Conservation (phyloP, 2,888 invertebrate genomes). For the Pharmacophagus antenor region DNA sequence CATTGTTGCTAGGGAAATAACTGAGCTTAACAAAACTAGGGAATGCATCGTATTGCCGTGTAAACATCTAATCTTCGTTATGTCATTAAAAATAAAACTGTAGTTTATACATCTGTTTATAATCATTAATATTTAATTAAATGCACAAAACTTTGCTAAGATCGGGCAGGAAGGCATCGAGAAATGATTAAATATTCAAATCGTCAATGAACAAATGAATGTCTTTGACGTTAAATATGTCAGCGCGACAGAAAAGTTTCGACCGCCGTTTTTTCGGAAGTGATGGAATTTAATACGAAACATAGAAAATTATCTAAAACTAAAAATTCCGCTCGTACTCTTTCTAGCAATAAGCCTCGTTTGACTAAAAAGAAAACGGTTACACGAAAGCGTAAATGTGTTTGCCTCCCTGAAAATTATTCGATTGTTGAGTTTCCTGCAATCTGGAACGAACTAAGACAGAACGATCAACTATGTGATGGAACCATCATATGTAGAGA, state of each 20-base stretch:
- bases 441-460: conserved; percentile 85
- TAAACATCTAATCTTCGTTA: not conserved
- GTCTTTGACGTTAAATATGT: conserved; percentile 56
- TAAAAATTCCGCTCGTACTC: conserved; percentile 76
- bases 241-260: conserved; percentile 76
- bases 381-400: conserved; percentile 79
- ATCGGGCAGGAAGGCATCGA: conserved; percentile 24
- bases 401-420: conserved; percentile 82
- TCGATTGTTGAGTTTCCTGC: conserved; percentile 83
- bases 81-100: not conserved
- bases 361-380: conserved; percentile 67
- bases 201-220: conserved; percentile 55
- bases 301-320: conserved; percentile 78
- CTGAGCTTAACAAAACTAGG: not conserved
- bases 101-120: not conserved
- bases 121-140: not conserved
- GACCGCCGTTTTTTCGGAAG: conserved; percentile 79
- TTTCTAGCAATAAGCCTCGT: conserved; percentile 68
- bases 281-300: conserved; percentile 80
- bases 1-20: not conserved
- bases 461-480: conserved; percentile 85
- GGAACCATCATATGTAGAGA: conserved; percentile 84
- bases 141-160: not conserved
- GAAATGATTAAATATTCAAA: conserved; percentile 37
- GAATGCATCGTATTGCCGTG: not conserved